Base-by-base conservation (phyloP, 1,140 invertebrate species). In the Asbolus verrucosus region DNA sequence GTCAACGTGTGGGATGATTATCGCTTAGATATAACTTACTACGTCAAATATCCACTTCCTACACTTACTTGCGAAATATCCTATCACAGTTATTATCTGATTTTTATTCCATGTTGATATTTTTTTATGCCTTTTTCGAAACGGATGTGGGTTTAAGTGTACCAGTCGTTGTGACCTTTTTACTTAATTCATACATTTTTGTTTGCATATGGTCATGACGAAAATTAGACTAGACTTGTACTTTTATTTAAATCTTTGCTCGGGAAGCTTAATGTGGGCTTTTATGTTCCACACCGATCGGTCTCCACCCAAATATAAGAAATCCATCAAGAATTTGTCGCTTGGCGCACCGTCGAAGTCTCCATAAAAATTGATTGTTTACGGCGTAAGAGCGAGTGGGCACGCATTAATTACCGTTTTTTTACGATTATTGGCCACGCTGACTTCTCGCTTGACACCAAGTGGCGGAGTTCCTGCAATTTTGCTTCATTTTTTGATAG, bases 21-120 rank as follows among this genome's bases (percentile, higher is more conserved):
- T 71, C 69, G 36, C 50, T 71, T 39, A 62, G 60, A 62, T 66
- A 54, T 66, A 71, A 71, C 18, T 43, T 61, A 43, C 41, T 71
- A 67, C 63, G 63, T 71, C 69, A 67, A 67, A 67, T 59, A 50
- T 67, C 43, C 50, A 67, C 69, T 71, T 71, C 69, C 69, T 71
- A 71, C 69, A 69, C 61, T n/a, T 69, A 33, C n/a, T 68, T 60
- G 61, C 61, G 61, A 63, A 63, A 63, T 63, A 63, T 63, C 61
- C 61, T 63, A 63, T 63, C 61, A 33, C 61, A 59, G 11, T 27
- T 21, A 27, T 59, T 27, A 59, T 59, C 50, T 59, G 50, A 59
- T 59, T 59, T 59, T 59, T 59, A 59, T 59, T 59, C 50, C 43
- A 36, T 14, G 60, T 33, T 19, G 31, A 50, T 18, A 30, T 21